Base-by-base conservation (phyloP, 2,888 invertebrate species). In the Smittia sp. region DNA sequence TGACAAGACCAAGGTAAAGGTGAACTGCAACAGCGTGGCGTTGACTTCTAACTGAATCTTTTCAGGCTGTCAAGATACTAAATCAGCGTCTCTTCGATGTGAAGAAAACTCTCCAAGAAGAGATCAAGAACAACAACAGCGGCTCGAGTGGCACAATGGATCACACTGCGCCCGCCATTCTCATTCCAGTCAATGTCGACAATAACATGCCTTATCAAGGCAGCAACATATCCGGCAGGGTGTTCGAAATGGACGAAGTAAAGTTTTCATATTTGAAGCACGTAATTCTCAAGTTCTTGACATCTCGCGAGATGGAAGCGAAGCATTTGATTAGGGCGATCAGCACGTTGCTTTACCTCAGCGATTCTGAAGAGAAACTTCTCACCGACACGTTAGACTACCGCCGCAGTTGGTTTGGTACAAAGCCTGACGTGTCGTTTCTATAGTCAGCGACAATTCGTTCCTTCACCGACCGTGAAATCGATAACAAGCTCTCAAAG, bases 211-310 rank as follows among this genome's bases (percentile, higher is more conserved):
- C 46, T 25, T 18, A 18, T 18, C 20, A 15, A 1, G 39, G 13
- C 18, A 38, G 39, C 25, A 27, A 84, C 84, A 77, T 83, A 83
- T 76, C 80, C 80, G 78, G 80, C 82, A 76, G 67, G 20, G 75
- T 75, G 41, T 76, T 82, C 74, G 78, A 82, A 20, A 82, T 82
- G 77, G 87, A 89, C 75, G 90, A 92, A 78, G 88, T 92, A 66
- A 93, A 91, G 83, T 91, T 92, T 79, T 88, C 89, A 80, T 96
- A 96, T 81, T 85, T 96, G 74, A 96, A 95, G 80, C 95, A 96
- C 83, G 96, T 96, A 76, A 89, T 96, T 75, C 90, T 96, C 1
- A 94, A 95, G 80, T 96, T 96, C 83, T 86, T 96, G 78, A 96
- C 96, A 0, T 90, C 93, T 80, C 86, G 93, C 75, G 96, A 96